phyloP scores from a whole-genome alignment of 92 coral and sea anemone species.

The Siderastrea radians region DNA sequence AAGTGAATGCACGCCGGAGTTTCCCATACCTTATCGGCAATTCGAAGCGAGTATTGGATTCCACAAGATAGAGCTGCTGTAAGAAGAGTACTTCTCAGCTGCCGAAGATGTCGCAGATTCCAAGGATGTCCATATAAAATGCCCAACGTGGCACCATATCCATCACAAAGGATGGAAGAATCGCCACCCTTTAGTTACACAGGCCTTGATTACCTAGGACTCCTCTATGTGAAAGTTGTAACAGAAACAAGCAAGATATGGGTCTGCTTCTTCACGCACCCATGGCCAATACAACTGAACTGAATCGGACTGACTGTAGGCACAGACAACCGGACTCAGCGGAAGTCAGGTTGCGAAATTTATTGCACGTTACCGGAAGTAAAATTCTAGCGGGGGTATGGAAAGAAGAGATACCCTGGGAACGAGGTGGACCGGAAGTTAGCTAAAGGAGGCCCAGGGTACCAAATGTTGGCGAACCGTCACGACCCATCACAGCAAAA shows the following conservation, averaged over 20 bases:
- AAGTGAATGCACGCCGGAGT: slow-evolving; percentile 41
- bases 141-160: slow-evolving; percentile 55
- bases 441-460: too few species aligned
- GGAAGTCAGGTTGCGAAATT: too few species aligned
- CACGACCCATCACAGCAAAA: too few species aligned
- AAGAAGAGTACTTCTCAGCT: background rate
- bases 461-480: too few species aligned
- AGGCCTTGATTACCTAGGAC: slow-evolving; percentile 50
- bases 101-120: slow-evolving; percentile 47
- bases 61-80: slow-evolving; percentile 37
- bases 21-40: slow-evolving; percentile 41
- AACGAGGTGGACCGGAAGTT: too few species aligned
- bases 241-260: slow-evolving; percentile 19
- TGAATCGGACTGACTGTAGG: too few species aligned
- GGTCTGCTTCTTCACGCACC: slow-evolving; percentile 12
- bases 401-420: too few species aligned
- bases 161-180: slow-evolving; percentile 57
- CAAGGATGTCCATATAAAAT: slow-evolving; percentile 63
- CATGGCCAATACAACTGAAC: too few species aligned
- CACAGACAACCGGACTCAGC: too few species aligned
- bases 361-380: too few species aligned
- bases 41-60: slow-evolving; percentile 69
- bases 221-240: background rate
- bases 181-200: slow-evolving; percentile 53
- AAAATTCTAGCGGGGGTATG: too few species aligned